Conservation (phyloP, 2,888 invertebrate species). For the Adelognathus sp. region DNA sequence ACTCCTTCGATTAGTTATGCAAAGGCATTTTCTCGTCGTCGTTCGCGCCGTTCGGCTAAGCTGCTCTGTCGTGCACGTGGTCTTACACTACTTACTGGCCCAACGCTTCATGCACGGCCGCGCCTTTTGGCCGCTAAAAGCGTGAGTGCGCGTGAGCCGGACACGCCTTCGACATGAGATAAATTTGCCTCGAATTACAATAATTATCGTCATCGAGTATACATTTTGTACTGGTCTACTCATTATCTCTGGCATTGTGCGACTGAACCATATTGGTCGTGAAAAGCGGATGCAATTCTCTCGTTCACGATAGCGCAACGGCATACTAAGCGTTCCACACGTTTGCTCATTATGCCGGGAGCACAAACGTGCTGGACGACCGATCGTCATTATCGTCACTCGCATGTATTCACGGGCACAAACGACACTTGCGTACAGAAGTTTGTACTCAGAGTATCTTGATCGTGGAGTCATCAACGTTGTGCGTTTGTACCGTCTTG, state of each 20-base stretch:
- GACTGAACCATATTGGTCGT: background rate
- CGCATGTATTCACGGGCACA: background rate
- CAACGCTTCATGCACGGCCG: background rate
- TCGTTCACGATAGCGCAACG: background rate
- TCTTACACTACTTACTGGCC: slow-evolving; percentile 12
- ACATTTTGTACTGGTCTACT: background rate
- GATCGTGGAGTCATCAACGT: background rate
- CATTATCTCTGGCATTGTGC: slow-evolving; percentile 8
- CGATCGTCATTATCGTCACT: background rate
- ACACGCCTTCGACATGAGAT: slow-evolving; percentile 34
- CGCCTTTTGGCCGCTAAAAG: slow-evolving; percentile 17
- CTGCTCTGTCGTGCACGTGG: slow-evolving; percentile 54
- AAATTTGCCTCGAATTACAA: slow-evolving; percentile 34
- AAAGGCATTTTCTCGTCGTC: slow-evolving; percentile 59
- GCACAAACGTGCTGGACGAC: background rate
- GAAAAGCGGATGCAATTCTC: background rate
- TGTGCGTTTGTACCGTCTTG: background rate
- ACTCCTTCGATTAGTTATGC: slow-evolving; percentile 59
- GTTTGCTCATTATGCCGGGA: background rate
- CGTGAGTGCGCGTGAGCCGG: slow-evolving; percentile 5
- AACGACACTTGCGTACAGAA: too few relatives aligned
- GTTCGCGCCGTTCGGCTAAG: background rate
- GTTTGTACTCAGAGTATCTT: background rate
- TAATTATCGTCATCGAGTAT: slow-evolving; percentile 23
- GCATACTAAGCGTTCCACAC: background rate